Conservation (phyloP, 2,113 vertebrate genomes). For the Ailurus styani region DNA sequence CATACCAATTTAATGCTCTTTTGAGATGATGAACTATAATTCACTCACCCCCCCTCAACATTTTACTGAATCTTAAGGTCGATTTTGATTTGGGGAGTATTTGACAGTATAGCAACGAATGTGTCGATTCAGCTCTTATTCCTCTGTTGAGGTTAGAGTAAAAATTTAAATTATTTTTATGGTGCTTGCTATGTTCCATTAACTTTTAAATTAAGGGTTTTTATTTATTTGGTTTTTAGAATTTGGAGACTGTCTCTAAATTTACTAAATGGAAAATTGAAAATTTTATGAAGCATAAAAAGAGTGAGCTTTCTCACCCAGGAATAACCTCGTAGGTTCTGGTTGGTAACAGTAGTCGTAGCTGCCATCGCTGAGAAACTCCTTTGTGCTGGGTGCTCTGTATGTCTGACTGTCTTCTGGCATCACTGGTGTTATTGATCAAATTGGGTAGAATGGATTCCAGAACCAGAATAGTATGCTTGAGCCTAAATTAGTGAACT, state of each 20-base stretch:
- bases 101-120: background rate
- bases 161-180: background rate
- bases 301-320: background rate
- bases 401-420: background rate
- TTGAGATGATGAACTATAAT: background rate
- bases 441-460: background rate
- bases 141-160: background rate
- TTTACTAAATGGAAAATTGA: constrained; percentile 14
- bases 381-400: background rate
- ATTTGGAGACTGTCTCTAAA: background rate
- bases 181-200: background rate
- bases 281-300: background rate
- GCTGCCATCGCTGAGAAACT: background rate
- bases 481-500: constrained; percentile 35
- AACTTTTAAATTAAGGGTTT: background rate
- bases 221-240: background rate
- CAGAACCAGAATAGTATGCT: background rate
- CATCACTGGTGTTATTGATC: background rate
- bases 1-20: background rate
- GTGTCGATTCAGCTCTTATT: background rate
- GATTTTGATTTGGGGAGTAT: background rate
- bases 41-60: background rate
- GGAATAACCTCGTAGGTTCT: background rate
- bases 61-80: background rate
- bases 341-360: background rate